phyloP scores from a whole-genome alignment of 2,113 vertebrate genomes.

The Phocoena phocoena region DNA sequence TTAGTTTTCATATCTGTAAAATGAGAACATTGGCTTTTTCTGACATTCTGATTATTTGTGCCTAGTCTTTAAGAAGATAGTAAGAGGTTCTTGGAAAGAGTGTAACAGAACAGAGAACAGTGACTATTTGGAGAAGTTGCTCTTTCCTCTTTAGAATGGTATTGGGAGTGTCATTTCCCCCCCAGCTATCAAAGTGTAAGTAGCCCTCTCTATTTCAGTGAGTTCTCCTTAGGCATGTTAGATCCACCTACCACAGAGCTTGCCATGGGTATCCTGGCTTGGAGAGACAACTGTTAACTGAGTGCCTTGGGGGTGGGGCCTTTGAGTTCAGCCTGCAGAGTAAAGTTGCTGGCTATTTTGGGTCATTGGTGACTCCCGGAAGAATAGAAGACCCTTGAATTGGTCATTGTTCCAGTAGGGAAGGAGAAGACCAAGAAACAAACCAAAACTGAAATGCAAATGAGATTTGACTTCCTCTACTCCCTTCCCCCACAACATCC shows the following conservation, averaged over 20 bases:
- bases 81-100: constrained; percentile 17
- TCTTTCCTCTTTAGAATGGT: not conserved
- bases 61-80: constrained; percentile 27
- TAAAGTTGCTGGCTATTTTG: constrained; percentile 51
- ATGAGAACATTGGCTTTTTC: constrained; percentile 39
- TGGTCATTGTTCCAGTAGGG: constrained; percentile 15
- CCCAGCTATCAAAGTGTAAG: not conserved
- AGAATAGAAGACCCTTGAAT: constrained; percentile 51
- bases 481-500: not conserved
- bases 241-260: not conserved
- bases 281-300: constrained; percentile 39
- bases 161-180: not conserved
- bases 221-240: not conserved
- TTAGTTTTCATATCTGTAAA: not conserved
- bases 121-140: constrained; percentile 9
- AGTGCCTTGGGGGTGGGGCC: constrained; percentile 24
- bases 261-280: not conserved
- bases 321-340: constrained; percentile 24
- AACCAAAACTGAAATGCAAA: constrained; percentile 55
- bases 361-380: constrained; percentile 53
- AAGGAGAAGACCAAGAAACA: constrained; percentile 54
- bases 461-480: constrained; percentile 53
- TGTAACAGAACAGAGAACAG: not conserved
- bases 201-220: not conserved
- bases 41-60: constrained; percentile 20